phyloP scores from a whole-genome alignment of 2,797 vertebrate species.

The Gymnoscopelus microlampas region DNA sequence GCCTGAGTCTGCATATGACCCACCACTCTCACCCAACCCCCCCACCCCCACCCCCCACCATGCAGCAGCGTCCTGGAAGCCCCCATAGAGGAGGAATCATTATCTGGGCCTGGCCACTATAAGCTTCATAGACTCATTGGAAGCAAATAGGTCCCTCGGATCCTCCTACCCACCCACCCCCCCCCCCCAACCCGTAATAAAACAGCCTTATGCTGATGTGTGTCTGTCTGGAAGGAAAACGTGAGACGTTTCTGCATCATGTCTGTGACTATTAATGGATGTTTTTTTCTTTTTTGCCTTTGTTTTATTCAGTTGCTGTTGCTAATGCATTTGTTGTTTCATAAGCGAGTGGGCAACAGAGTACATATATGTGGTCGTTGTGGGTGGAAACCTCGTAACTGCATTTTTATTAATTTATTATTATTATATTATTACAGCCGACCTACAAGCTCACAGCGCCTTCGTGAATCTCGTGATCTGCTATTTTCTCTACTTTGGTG shows the following conservation, averaged over 20 bases:
- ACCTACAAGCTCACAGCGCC: no score
- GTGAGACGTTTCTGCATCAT: conserved; percentile 21
- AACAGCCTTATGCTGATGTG: conserved; percentile 30
- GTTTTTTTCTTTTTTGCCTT: background rate
- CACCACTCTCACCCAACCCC: no score
- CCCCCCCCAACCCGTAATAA: conserved; percentile 27
- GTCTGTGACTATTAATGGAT: conserved; percentile 18
- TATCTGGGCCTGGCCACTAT: conserved; percentile 65
- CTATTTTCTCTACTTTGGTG: no score
- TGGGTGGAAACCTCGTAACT: no score
- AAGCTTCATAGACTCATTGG: conserved; percentile 75
- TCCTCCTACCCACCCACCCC: conserved; percentile 23
- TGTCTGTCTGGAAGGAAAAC: conserved; percentile 17
- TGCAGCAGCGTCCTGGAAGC: conserved; percentile 28
- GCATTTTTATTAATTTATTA: no score
- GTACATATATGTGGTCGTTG: no score
- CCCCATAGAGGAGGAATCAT: conserved; percentile 70
- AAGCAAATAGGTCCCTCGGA: conserved; percentile 58
- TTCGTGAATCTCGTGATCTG: no score
- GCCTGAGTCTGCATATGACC: conserved; percentile 76
- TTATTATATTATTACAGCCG: no score
- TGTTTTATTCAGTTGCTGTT: background rate
- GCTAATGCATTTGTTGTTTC: background rate
- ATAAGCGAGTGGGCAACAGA: background rate
- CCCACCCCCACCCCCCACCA: conserved; percentile 38